Evolutionary conservation across 2,113 vertebrate species (phyloP).

Genomic region (Xyrauchen texanus): DNA sequence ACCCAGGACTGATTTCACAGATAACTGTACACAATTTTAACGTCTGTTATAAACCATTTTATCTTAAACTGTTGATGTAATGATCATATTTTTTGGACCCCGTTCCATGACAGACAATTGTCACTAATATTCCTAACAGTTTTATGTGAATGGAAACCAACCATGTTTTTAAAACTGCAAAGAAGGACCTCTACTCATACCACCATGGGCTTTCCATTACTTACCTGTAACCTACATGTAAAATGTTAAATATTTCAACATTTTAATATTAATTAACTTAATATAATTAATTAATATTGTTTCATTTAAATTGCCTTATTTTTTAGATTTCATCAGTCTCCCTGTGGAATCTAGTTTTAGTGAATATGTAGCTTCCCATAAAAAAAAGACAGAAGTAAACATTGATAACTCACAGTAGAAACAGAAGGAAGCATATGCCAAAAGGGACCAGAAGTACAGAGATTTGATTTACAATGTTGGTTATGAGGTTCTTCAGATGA

Average conservation of each 20-base stretch:
- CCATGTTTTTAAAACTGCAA: neutral
- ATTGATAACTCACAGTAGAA: slow-evolving; percentile 29
- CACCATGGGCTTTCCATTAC: neutral
- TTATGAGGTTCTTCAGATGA: slow-evolving; percentile 47
- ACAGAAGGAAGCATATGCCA: slow-evolving; percentile 42
- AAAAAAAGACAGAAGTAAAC: slow-evolving; percentile 19
- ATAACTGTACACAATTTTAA: too few relatives aligned
- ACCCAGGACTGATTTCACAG: too few relatives aligned
- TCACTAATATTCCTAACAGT: neutral
- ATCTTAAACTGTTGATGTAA: too few relatives aligned
- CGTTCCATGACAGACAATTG: neutral
- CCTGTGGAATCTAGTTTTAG: neutral
- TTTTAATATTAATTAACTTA: too few relatives aligned
- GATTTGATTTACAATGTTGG: slow-evolving; percentile 25
- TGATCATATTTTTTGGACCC: too few relatives aligned
- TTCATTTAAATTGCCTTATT: neutral
- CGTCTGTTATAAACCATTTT: too few relatives aligned
- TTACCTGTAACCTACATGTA: neutral
- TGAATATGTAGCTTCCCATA: neutral
- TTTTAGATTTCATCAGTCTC: slow-evolving; percentile 17
- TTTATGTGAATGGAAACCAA: neutral
- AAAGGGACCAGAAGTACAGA: slow-evolving; percentile 38
- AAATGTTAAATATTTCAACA: neutral
- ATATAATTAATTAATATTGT: neutral
- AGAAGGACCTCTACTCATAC: neutral